A percentile compares a stretch with the other conserved stretches of the same genome.
These are phyloP conservation scores for Melanerpes formicivorus DNA, from an alignment of 2,113 vertebrate genomes.

Conservation along the genomic window DNA sequence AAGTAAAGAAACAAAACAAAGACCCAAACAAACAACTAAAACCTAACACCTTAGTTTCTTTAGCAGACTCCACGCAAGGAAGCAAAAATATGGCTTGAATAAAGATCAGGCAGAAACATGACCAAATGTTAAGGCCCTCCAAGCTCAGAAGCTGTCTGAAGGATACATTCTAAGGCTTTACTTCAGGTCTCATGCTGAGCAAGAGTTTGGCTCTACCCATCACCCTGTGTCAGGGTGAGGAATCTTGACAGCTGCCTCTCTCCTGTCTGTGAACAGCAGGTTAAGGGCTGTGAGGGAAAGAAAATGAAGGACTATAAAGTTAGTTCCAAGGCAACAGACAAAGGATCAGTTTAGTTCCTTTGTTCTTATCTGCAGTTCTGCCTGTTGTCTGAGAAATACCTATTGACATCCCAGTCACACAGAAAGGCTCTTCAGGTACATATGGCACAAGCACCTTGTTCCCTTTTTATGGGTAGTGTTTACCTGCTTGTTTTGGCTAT, in stretches of 20 bases:
- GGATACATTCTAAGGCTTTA: background rate
- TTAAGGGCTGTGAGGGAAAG: background rate
- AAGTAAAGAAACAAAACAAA: too few species aligned
- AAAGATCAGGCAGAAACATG: background rate
- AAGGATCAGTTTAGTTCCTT: slow-evolving; percentile 22
- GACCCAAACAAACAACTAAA: background rate
- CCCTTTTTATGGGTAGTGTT: background rate
- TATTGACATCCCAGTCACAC: slow-evolving; percentile 25
- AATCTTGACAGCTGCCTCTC: background rate
- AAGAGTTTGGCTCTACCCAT: background rate
- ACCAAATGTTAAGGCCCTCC: background rate
- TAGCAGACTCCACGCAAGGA: background rate
- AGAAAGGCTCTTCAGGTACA: background rate
- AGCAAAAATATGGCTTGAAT: background rate
- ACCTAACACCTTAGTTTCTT: background rate
- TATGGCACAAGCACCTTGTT: background rate
- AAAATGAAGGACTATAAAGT: background rate
- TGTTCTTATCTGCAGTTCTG: background rate
- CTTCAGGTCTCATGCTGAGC: background rate
- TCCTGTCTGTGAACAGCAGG: background rate
- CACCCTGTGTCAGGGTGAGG: background rate
- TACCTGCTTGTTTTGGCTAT: background rate
- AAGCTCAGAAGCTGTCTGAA: background rate
- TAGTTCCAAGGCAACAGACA: slow-evolving; percentile 15
- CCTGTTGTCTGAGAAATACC: background rate